phyloP scores from a whole-genome alignment of 2,888 invertebrate species.

The Tethea ocularis region DNA sequence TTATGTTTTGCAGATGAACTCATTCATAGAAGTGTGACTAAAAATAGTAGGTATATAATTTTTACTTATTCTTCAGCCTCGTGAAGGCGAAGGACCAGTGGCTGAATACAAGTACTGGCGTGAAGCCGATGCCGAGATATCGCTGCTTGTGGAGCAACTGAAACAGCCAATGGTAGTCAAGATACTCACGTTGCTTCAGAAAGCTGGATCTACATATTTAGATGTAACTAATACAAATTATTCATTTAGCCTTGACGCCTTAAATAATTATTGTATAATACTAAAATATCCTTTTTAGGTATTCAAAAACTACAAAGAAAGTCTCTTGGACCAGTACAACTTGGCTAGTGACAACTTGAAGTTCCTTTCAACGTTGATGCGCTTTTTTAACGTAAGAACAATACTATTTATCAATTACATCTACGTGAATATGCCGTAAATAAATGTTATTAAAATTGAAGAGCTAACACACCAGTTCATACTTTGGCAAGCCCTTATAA shows the following conservation, averaged over 20 bases:
- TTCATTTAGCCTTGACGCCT: neutral
- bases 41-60: too few relatives aligned
- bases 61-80: slow-evolving; percentile 51
- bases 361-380: slow-evolving; percentile 88
- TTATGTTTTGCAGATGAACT: too few relatives aligned
- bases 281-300: slow-evolving; percentile 69
- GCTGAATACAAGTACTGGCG: slow-evolving; percentile 95
- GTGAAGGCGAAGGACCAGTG: slow-evolving; percentile 90
- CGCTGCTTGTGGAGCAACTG: slow-evolving; percentile 91
- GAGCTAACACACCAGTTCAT: too few relatives aligned
- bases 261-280: neutral
- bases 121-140: slow-evolving; percentile 90
- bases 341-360: slow-evolving; percentile 91
- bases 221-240: slow-evolving; percentile 47
- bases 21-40: too few relatives aligned
- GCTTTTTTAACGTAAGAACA: slow-evolving; percentile 85
- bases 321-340: slow-evolving; percentile 86
- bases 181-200: slow-evolving; percentile 84
- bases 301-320: slow-evolving; percentile 85
- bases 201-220: slow-evolving; percentile 78
- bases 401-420: neutral
- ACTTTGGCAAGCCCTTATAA: too few relatives aligned
- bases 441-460: too few relatives aligned
- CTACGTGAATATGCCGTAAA: too few relatives aligned
- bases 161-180: slow-evolving; percentile 87